A percentile compares a stretch with the other conserved stretches of the same genome.
Conservation (phyloP, 2,113 vertebrate species). For the Tragelaphus strepsiceros region DNA sequence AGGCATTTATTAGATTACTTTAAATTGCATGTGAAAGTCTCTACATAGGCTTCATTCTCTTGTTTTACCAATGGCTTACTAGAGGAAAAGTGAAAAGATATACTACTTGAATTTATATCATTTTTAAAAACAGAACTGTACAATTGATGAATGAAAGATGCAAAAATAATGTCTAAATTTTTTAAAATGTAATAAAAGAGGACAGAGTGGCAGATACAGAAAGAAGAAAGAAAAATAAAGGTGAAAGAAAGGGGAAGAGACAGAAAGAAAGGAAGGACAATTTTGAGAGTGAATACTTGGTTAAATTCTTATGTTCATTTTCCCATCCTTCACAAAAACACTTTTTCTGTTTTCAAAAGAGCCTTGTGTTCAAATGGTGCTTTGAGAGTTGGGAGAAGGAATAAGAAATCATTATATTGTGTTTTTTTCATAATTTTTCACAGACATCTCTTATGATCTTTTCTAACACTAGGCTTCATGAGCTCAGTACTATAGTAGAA, state of each 20-base stretch:
- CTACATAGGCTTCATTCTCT: background rate
- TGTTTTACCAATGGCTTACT: background rate
- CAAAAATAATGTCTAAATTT: background rate
- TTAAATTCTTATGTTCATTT: background rate
- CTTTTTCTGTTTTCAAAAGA: background rate
- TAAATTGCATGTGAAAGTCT: background rate
- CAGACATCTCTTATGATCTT: background rate
- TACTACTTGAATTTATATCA: background rate
- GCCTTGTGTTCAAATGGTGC: background rate
- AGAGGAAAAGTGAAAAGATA: background rate
- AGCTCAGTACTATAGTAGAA: background rate
- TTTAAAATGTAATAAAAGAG: background rate
- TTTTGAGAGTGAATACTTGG: background rate
- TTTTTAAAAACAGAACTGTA: background rate
- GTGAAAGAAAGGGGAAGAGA: background rate
- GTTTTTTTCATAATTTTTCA: background rate
- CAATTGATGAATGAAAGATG: background rate
- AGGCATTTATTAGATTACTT: background rate
- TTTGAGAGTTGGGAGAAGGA: background rate
- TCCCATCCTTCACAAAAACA: background rate
- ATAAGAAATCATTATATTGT: background rate
- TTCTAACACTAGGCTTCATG: background rate
- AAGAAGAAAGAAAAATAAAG: background rate
- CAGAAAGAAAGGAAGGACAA: background rate
- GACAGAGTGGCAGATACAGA: background rate